These are phyloP conservation scores for Mola mola DNA, from an alignment of 2,113 vertebrate genomes.

Conservation along the genomic window DNA sequence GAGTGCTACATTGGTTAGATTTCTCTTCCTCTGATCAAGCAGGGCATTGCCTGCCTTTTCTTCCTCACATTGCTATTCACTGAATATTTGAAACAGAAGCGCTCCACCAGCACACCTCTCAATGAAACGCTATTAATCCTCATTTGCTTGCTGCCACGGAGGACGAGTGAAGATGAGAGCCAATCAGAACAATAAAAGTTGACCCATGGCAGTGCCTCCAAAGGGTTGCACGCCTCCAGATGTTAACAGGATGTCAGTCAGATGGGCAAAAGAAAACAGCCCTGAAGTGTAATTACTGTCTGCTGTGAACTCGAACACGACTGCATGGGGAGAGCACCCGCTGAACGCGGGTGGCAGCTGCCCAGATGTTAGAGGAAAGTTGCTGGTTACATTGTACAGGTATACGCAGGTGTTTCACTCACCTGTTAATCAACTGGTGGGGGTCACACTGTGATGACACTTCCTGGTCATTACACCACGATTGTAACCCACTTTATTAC, in stretches of 20 bases:
- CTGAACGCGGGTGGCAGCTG: slow-evolving; percentile 24
- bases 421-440: too few relatives aligned
- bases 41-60: background rate
- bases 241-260: slow-evolving; percentile 69
- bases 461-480: too few relatives aligned
- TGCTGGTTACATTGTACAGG: slow-evolving; percentile 7
- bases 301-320: slow-evolving; percentile 47
- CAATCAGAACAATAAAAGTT: slow-evolving; percentile 61
- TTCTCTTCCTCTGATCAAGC: slow-evolving; percentile 9
- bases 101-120: slow-evolving; percentile 46
- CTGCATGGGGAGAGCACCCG: slow-evolving; percentile 15
- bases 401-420: background rate
- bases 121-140: slow-evolving; percentile 67
- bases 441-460: background rate
- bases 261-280: slow-evolving; percentile 45
- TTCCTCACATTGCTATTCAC: background rate
- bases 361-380: slow-evolving; percentile 40
- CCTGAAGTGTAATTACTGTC: slow-evolving; percentile 54
- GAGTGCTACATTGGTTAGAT: too few relatives aligned
- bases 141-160: slow-evolving; percentile 58
- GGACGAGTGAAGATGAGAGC: slow-evolving; percentile 54
- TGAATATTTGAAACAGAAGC: slow-evolving; percentile 16
- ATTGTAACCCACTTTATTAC: too few relatives aligned
- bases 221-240: slow-evolving; percentile 42
- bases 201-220: slow-evolving; percentile 49